Conservation (phyloP, 2,888 invertebrate species). For the Meliscaeva auricollis region DNA sequence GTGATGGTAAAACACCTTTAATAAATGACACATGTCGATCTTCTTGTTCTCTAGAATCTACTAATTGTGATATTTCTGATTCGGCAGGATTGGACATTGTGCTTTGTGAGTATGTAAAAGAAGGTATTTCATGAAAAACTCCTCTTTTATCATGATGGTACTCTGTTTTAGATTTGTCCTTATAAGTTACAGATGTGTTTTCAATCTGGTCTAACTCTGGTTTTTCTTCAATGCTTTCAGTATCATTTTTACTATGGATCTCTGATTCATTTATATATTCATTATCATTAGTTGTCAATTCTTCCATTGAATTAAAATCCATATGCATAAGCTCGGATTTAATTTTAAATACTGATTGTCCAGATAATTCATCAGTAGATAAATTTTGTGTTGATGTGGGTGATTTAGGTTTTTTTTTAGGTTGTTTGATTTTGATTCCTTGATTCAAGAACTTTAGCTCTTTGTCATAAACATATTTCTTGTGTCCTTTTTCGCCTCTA, state of each 20-base stretch:
- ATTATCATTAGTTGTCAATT: neutral
- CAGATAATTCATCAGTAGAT: neutral
- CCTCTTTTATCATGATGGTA: neutral
- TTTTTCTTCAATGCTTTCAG: neutral
- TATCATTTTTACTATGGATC: neutral
- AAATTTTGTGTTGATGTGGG: neutral
- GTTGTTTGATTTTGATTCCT: neutral
- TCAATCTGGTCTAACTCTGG: neutral
- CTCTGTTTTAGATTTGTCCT: no score
- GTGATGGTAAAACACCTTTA: constrained; percentile 28
- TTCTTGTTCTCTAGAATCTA: neutral
- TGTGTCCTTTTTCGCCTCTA: neutral
- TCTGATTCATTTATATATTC: neutral
- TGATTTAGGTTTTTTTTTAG: neutral
- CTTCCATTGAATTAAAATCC: neutral
- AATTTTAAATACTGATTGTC: neutral
- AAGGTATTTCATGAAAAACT: neutral
- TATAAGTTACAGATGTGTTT: no score
- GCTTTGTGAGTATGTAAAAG: neutral
- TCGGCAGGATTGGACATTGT: neutral
- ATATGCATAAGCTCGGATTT: neutral
- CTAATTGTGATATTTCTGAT: neutral
- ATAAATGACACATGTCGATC: constrained; percentile 31
- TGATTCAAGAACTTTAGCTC: neutral
- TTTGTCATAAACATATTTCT: constrained; percentile 2